Percentiles rank a stretch among this genome's conserved stretches.
phyloP scores from a whole-genome alignment of 2,888 invertebrate species.

The Conomelus anceps region DNA sequence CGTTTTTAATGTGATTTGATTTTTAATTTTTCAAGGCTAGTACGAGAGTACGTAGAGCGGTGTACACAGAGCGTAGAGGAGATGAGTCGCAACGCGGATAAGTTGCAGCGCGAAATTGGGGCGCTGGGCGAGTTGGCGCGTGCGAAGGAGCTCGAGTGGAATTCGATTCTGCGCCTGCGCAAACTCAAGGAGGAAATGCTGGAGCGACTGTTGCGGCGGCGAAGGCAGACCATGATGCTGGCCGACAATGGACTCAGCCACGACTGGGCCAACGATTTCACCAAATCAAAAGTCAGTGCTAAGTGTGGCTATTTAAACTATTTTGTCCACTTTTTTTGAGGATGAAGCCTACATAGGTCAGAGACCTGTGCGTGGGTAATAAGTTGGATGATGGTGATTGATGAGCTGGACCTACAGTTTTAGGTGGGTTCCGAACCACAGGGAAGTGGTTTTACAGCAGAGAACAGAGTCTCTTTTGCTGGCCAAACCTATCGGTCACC shows the following conservation, averaged over 20 bases:
- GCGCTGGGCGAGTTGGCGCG: constrained; percentile 65
- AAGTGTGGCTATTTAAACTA: too few species aligned
- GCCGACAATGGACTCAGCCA: constrained; percentile 15
- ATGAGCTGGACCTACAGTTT: too few species aligned
- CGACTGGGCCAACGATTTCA: constrained; percentile 21
- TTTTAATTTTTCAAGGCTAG: constrained; percentile 26
- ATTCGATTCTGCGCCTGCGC: constrained; percentile 67
- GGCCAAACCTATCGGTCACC: too few species aligned
- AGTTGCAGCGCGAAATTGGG: constrained; percentile 50
- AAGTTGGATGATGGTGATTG: too few species aligned
- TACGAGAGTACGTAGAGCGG: constrained; percentile 54
- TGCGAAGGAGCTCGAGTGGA: constrained; percentile 81
- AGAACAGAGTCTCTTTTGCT: too few species aligned
- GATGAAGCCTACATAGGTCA: too few species aligned
- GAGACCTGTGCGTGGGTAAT: too few species aligned
- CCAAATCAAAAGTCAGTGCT: background rate
- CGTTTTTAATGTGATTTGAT: background rate
- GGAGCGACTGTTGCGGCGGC: constrained; percentile 60
- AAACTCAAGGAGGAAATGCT: constrained; percentile 79
- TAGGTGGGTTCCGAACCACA: too few species aligned
- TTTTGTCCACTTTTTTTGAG: too few species aligned
- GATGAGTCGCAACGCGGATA: constrained; percentile 57
- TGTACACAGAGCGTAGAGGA: constrained; percentile 55
- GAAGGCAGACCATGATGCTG: constrained; percentile 45
- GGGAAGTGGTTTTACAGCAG: too few species aligned